A percentile compares a stretch with the other conserved stretches of the same genome.
These are phyloP conservation scores for Rhorus exstirpatorius DNA, from an alignment of 2,888 invertebrate species.

Conservation along the genomic window DNA sequence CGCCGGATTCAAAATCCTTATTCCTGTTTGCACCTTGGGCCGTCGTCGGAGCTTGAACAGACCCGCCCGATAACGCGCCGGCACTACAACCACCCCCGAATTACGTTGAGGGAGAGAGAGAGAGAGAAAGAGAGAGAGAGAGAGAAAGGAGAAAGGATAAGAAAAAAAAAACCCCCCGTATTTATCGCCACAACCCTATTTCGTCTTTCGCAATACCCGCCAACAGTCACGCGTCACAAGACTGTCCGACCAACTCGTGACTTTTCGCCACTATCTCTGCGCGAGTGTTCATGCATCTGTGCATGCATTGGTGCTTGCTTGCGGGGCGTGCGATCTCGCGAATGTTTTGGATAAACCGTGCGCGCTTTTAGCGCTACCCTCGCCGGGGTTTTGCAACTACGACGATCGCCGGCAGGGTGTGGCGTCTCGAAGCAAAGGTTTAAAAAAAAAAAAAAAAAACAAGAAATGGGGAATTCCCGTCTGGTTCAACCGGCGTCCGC, in stretches of 20 bases:
- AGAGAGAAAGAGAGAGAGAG: too few species aligned
- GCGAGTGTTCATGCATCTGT: background rate
- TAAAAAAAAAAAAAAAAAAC: too few species aligned
- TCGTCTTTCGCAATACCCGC: slow-evolving; percentile 18
- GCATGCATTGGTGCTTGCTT: slow-evolving; percentile 52
- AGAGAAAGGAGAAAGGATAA: background rate
- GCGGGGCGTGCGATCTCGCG: slow-evolving; percentile 48
- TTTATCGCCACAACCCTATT: slow-evolving; percentile 10
- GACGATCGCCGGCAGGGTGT: slow-evolving; percentile 79
- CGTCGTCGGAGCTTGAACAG: slow-evolving; percentile 27
- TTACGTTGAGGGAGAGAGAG: slow-evolving; percentile 18
- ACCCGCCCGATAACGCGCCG: slow-evolving; percentile 63
- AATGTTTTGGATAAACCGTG: slow-evolving; percentile 41
- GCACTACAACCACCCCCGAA: slow-evolving; percentile 36
- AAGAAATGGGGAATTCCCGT: slow-evolving; percentile 56
- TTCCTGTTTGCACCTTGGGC: background rate
- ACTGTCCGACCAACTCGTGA: slow-evolving; percentile 57
- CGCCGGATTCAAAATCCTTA: background rate
- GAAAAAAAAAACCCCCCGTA: background rate
- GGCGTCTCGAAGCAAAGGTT: slow-evolving; percentile 76
- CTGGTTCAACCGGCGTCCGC: slow-evolving; percentile 77
- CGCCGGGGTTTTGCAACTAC: slow-evolving; percentile 60
- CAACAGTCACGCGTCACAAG: slow-evolving; percentile 22
- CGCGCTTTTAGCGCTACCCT: slow-evolving; percentile 40
- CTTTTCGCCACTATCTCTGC: slow-evolving; percentile 37